Base-by-base conservation (phyloP, 2,888 invertebrate genomes). In the Ochropacha duplaris region DNA sequence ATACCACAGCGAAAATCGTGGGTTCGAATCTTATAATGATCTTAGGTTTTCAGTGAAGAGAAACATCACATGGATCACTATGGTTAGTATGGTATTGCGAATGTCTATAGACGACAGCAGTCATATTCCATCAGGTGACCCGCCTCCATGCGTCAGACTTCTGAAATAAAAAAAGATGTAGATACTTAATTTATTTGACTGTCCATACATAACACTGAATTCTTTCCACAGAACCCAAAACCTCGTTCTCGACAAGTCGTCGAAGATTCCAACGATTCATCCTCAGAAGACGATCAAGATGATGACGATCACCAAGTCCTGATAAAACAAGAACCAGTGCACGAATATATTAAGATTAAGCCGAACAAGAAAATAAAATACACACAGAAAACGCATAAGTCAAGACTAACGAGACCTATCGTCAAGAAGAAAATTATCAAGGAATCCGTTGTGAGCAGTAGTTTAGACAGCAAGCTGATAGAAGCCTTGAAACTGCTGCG, bases 301-400 rank as follows among this genome's bases (percentile, higher is more conserved):
- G 66, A 71, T 44, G 19, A 44, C 19, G 16, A 44, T 5, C 44
- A 24, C 72, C 75, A 22, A 57, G 44, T 86, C 8, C 55, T 72
- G 12, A 74, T 88, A 56, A 88, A 88, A 57, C 66, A 77, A 9
- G 84, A 86, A 56, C 81, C 85, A 0, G 57, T 57, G 0, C 56
- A 68, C 5, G 66, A 65, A 61, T 55, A 58, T 11, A 51, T 1
- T 4, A 28, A 28, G 9, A 51, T 1, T 4, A 28, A 28, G 9
- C 19, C 16, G 0, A 19, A 4, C 19, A 52, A 28, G 28, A 51
- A 51, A 16, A 9, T 22, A n/a, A 31, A 26, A 16, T 34, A 52
- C 12, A 61, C 65, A 34, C 58, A 51, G 1, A 59, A 54, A 1
- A 58, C 57, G 2, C 59, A 60, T 14, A 74, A 66, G 49, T 65